Conservation (phyloP, 2,888 invertebrate genomes). For the Clunio marinus region DNA sequence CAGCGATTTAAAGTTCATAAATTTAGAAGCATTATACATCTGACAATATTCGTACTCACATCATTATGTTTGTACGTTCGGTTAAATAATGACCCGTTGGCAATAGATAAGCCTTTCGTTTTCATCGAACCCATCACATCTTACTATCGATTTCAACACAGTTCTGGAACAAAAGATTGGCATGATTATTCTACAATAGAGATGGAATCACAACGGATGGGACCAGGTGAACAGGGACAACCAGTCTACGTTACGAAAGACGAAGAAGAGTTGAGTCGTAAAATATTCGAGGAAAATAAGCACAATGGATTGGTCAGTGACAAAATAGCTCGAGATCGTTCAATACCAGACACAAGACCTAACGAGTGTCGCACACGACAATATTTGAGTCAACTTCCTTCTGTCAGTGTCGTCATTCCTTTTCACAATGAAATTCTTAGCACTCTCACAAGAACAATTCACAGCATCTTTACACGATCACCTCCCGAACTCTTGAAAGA, state of each 20-base stretch:
- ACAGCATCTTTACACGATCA: constrained; percentile 77
- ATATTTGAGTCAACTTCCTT: constrained; percentile 67
- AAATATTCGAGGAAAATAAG: constrained; percentile 81
- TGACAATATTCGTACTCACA: too few relatives aligned
- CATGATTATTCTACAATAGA: constrained; percentile 65
- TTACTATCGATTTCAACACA: constrained; percentile 37
- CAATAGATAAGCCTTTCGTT: constrained; percentile 30
- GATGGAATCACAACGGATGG: constrained; percentile 52
- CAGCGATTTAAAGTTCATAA: too few relatives aligned
- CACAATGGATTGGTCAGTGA: constrained; percentile 92
- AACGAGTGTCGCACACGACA: constrained; percentile 62
- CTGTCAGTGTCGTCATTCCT: constrained; percentile 85
- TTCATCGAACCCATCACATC: constrained; percentile 29
- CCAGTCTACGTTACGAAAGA: constrained; percentile 60
- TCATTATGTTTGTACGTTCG: too few relatives aligned
- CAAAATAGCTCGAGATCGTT: constrained; percentile 82
- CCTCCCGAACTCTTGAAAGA: constrained; percentile 75
- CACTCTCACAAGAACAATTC: constrained; percentile 71
- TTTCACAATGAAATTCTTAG: constrained; percentile 92
- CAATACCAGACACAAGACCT: constrained; percentile 71
- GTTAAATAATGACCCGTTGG: constrained; percentile 27
- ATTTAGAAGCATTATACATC: too few relatives aligned
- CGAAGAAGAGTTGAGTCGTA: constrained; percentile 60
- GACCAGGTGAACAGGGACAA: constrained; percentile 66
- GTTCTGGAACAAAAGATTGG: constrained; percentile 66